Evolutionary conservation across 2,888 invertebrate genomes (phyloP).

Genomic region (Eucera pruinosa): DNA sequence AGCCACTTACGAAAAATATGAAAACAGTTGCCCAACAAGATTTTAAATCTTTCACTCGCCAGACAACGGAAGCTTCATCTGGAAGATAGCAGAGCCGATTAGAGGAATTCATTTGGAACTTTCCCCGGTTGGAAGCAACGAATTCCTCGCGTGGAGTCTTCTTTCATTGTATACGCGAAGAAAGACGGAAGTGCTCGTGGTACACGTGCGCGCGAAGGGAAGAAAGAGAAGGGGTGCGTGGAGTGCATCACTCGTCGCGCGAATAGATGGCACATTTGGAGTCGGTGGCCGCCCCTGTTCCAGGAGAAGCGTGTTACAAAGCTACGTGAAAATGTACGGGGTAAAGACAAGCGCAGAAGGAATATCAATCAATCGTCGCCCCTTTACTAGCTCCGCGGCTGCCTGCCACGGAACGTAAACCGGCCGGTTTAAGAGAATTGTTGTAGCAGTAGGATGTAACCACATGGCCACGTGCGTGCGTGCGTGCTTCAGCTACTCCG

Average conservation of each 20-base stretch:
- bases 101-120: conserved; percentile 56
- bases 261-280: conserved; percentile 52
- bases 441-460: conserved; percentile 77
- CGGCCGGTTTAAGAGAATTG: conserved; percentile 76
- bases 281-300: conserved; percentile 8
- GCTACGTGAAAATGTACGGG: conserved; percentile 55
- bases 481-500: conserved; percentile 38
- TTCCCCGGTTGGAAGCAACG: conserved; percentile 38
- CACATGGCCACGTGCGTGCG: conserved; percentile 73
- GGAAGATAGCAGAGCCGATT: conserved; percentile 59
- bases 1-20: conserved; percentile 21
- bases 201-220: too few relatives aligned
- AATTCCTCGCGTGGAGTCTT: conserved; percentile 5
- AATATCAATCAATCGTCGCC: conserved; percentile 81
- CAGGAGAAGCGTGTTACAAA: conserved; percentile 30
- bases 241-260: conserved; percentile 73
- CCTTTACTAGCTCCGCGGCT: conserved; percentile 73
- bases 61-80: conserved; percentile 33
- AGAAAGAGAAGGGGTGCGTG: conserved; percentile 43
- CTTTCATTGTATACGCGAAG: conserved; percentile 33
- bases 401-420: conserved; percentile 67
- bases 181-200: conserved; percentile 26
- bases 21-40: background rate
- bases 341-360: conserved; percentile 69
- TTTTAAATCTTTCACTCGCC: conserved; percentile 15